Evolutionary conservation across 2,888 invertebrate genomes (phyloP).

Genomic region (Drosophila meridiana): DNA sequence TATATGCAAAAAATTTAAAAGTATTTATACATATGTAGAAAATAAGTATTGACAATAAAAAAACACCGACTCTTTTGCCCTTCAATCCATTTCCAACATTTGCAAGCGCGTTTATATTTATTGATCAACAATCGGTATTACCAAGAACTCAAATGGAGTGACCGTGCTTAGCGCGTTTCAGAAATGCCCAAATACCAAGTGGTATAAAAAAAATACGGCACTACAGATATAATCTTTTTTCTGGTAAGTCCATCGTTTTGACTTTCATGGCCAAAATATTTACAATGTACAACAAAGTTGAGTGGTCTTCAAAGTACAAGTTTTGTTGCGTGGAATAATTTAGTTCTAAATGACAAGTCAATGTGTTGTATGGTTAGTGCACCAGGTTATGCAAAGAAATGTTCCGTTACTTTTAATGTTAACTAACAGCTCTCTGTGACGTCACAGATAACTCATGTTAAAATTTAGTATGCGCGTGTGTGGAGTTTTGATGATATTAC

Average conservation of each 20-base stretch:
- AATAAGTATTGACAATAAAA: not conserved
- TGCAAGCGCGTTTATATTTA: conserved; percentile 27
- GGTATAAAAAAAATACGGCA: not conserved
- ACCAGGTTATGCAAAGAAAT: too few species aligned
- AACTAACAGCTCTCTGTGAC: too few species aligned
- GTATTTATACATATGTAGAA: not conserved
- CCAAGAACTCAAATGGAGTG: conserved; percentile 36
- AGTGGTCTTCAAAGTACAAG: too few species aligned
- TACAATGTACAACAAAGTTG: too few species aligned
- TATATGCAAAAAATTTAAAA: not conserved
- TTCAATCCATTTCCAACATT: conserved; percentile 13
- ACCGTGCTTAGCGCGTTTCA: conserved; percentile 1
- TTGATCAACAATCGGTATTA: conserved; percentile 43
- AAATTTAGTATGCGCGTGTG: too few species aligned
- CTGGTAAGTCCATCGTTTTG: not conserved
- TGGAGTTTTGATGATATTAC: too few species aligned
- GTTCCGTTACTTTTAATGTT: too few species aligned
- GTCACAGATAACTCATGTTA: too few species aligned
- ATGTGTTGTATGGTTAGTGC: too few species aligned
- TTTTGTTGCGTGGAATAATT: too few species aligned
- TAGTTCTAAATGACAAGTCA: too few species aligned
- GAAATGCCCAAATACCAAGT: not conserved
- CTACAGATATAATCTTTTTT: not conserved
- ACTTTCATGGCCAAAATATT: too few species aligned
- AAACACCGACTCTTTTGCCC: conserved; percentile 17